Percentiles rank a stretch among this genome's conserved stretches.
Conservation (phyloP, 2,888 invertebrate species). For the Ryuthela nishihirai region DNA sequence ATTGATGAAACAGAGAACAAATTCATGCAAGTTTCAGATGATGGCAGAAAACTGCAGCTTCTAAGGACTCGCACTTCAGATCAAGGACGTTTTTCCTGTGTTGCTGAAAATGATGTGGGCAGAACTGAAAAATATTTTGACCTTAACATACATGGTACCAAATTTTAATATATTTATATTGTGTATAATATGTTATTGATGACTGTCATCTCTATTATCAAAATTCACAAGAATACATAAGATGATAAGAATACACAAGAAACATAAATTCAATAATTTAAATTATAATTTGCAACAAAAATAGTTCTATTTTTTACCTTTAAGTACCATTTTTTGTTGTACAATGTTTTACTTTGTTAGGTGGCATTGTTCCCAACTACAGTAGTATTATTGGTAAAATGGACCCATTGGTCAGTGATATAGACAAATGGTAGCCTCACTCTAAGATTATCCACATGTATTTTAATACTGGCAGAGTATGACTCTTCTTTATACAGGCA, state of each 20-base stretch:
- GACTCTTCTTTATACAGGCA: no score
- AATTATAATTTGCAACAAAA: neutral
- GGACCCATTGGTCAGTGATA: no score
- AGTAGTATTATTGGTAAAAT: neutral
- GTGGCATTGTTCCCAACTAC: neutral
- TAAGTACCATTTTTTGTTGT: no score
- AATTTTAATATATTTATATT: no score
- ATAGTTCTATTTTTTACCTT: no score
- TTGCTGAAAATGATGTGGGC: constrained; percentile 47
- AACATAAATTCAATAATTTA: neutral
- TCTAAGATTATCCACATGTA: no score
- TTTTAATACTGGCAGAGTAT: no score
- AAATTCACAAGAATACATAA: no score
- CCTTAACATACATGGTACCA: constrained; percentile 23
- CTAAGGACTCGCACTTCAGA: constrained; percentile 41
- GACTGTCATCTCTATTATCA: no score
- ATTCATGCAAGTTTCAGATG: constrained; percentile 14
- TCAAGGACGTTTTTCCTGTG: constrained; percentile 43
- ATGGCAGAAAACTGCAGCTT: constrained; percentile 22
- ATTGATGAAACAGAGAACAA: constrained; percentile 12
- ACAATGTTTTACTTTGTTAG: no score
- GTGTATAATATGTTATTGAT: constrained; percentile 32
- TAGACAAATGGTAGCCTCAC: no score
- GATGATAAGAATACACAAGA: no score
- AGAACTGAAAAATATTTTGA: constrained; percentile 43